Evolutionary conservation across 1,140 invertebrate genomes (phyloP).

Genomic region (Leguminivora glycinivorella): DNA sequence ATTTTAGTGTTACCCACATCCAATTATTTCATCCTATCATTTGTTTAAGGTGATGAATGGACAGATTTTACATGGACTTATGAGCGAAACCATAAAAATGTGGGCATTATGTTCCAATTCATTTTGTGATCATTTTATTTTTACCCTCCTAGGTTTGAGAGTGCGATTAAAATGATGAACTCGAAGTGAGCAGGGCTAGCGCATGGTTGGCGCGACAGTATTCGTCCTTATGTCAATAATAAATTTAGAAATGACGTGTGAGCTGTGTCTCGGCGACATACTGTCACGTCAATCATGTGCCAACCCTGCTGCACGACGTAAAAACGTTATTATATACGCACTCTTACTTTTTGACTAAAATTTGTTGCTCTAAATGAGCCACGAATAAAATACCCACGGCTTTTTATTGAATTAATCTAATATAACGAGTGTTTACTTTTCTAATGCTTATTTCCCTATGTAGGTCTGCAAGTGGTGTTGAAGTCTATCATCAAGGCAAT

Average conservation of each 20-base stretch:
- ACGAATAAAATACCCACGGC: background rate
- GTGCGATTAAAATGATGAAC: background rate
- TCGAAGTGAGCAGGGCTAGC: too few species aligned
- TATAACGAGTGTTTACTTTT: background rate
- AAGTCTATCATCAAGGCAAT: constrained; percentile 99
- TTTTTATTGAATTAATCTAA: background rate
- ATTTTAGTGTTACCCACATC: background rate
- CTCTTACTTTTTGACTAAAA: background rate
- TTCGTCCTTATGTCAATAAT: too few species aligned
- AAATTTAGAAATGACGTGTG: too few species aligned
- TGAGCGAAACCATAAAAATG: background rate
- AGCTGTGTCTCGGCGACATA: too few species aligned
- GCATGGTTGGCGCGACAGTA: too few species aligned
- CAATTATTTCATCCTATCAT: background rate
- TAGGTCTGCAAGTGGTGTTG: constrained; percentile 99
- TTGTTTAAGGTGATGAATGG: background rate
- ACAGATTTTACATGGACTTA: background rate
- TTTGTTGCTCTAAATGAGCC: background rate
- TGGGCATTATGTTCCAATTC: background rate
- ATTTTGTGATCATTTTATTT: background rate
- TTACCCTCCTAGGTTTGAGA: background rate
- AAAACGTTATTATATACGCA: background rate
- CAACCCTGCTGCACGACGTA: too few species aligned
- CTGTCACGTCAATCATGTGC: too few species aligned
- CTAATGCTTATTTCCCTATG: constrained; percentile 35